Evolutionary conservation across 2,888 invertebrate genomes (phyloP), one percentile per base, ranked within the genome.

Genomic region (Julus scanicus): DNA sequence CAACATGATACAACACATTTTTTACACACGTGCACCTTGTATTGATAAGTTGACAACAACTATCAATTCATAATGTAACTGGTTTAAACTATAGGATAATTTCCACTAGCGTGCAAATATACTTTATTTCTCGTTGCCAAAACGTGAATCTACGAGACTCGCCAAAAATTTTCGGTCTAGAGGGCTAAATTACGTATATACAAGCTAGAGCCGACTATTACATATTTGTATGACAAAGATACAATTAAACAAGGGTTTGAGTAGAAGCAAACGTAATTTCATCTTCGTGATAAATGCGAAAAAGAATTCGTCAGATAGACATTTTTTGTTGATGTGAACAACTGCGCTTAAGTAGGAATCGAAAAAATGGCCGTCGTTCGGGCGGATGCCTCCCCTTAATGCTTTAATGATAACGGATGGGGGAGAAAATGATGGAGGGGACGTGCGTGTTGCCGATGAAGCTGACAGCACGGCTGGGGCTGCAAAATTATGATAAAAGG

Each of bases 371-470:
- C 53, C 53, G 53, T 15, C 53, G 53, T 53, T 53, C 53, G 53
- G 48, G 48, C 48, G 48, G 48, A 48, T 48, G 48, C 48, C 48
- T 48, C 48, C 53, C 53, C 53, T 11, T 53, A 53, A 53, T 53
- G 53, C 53, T 53, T 53, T 53, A 53, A 53, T 53, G 53, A 53
- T 53, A 53, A 53, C 53, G 53, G 53, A 53, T 53, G 53, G 53
- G 53, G 53, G 53, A 53, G 53, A 53, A 53, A 53, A 53, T 53
- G 53, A 53, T 53, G 53, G 53, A 53, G 53, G 53, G 53, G 53
- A 53, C 53, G 53, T 53, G 53, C 53, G 53, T 53, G 53, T 53
- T 53, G 53, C 53, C 53, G 53, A 53, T 53, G 53, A 53, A 53
- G 53, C 53, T 53, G 53, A 53, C 53, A 53, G 53, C 53, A 53